Evolutionary conservation across 2,888 invertebrate genomes (phyloP), one percentile per base, ranked within the genome.

Genomic region (Limulus polyphemus): DNA sequence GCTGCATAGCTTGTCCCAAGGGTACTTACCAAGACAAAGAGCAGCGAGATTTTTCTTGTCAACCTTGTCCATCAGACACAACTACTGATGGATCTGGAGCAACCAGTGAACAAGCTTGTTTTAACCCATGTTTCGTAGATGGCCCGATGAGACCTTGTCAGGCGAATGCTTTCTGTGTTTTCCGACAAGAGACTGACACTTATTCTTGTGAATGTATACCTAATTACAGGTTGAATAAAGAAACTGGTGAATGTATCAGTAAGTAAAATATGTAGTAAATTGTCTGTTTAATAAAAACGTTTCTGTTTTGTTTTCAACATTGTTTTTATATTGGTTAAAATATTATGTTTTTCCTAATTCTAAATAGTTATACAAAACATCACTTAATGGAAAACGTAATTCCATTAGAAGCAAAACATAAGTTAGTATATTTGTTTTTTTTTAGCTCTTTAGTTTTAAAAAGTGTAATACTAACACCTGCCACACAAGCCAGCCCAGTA

Each of bases 131-230:
- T 73, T 88, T 91, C 74, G 88, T 87, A 76, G 83, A 82, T 64
- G 71, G 71, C 10, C 67, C 70, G 55, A 69, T 88, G 71, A 87
- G 88, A 79, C 86, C 89, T 70, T 94, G 94, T 72, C 89, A 92
- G 75, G 78, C 82, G 0, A 90, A 93, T 74, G 91, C 93, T 0
- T 86, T 88, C 74, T 94, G 93, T 73, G 68, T 92, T 10, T 80
- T 90, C 65, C 84, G 88, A 59, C 84, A 85, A 0, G 90, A 90
- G 75, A 88, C 86, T 11, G 86, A 84, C 69, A 87, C 89, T 72
- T 90, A 90, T 79, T 85, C 86, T 72, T 95, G 94, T 74, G 87
- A 91, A 74, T 95, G 94, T 77, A 93, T 92, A 73, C 88, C 90
- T 0, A 94, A 94, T 1, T 94, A 88, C 79, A 59, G 65, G 16